Evolutionary conservation across 1,140 invertebrate species (phyloP).

Genomic region (Drosophila pseudoananassae): DNA sequence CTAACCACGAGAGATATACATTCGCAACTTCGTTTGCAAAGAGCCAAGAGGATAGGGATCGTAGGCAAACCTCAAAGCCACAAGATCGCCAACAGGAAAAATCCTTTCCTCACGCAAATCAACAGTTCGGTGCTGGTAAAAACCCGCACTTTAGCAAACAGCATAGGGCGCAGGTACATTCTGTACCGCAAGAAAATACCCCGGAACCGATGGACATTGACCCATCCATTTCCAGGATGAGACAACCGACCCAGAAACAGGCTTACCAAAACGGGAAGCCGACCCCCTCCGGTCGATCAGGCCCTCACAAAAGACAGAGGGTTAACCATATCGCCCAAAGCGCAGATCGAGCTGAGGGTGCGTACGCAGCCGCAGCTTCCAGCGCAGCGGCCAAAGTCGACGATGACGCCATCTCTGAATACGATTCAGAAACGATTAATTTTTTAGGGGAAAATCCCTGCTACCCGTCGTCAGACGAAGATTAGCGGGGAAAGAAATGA

Average conservation of each 20-base stretch:
- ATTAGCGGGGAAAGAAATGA: constrained; percentile 3
- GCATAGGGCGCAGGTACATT: too few relatives aligned
- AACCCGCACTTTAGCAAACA: constrained; percentile 30
- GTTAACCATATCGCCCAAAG: too few relatives aligned
- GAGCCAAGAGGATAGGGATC: constrained; percentile 16
- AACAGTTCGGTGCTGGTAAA: constrained; percentile 10
- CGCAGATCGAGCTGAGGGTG: too few relatives aligned
- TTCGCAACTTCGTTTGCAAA: constrained; percentile 18
- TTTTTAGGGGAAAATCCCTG: constrained; percentile 7
- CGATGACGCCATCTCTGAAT: background rate
- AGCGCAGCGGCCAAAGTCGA: background rate
- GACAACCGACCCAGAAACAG: too few relatives aligned
- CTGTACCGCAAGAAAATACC: too few relatives aligned
- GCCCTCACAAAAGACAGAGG: too few relatives aligned
- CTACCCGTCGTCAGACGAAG: background rate
- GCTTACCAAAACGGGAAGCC: too few relatives aligned
- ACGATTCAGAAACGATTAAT: constrained; percentile 18
- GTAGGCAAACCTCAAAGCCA: constrained; percentile 11
- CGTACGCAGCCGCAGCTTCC: too few relatives aligned
- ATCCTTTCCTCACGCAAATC: background rate
- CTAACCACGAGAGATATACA: constrained; percentile 12
- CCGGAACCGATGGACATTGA: too few relatives aligned
- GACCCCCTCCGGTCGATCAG: too few relatives aligned
- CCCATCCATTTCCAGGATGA: too few relatives aligned
- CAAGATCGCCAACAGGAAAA: constrained; percentile 13